Evolutionary conservation across 2,113 vertebrate genomes (phyloP).

Genomic region (Phalacrocorax aristotelis): DNA sequence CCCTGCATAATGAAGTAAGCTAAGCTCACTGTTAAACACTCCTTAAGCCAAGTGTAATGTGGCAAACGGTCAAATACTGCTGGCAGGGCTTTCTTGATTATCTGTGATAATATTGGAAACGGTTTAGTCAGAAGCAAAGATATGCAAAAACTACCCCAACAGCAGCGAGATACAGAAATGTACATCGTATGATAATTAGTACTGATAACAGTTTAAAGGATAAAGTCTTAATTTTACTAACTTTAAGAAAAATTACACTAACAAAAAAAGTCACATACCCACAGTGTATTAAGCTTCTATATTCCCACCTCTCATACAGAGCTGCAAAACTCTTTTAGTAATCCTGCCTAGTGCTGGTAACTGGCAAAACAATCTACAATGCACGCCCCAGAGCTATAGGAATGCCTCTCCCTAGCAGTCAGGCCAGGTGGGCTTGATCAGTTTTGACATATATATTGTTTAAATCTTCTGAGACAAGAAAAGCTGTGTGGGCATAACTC

Average conservation of each 20-base stretch:
- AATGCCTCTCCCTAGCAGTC: neutral
- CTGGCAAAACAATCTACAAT: neutral
- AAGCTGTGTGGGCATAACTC: neutral
- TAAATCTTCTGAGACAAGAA: neutral
- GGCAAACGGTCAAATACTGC: neutral
- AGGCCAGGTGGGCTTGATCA: neutral
- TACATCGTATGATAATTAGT: rapidly evolving
- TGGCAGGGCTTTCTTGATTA: neutral
- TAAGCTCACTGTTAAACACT: neutral
- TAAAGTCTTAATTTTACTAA: neutral
- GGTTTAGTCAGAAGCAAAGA: neutral
- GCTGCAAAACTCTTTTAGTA: neutral
- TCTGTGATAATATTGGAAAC: neutral
- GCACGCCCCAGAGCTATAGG: neutral
- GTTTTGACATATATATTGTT: neutral
- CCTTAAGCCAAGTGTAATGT: neutral
- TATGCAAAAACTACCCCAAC: neutral
- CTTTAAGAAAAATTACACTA: neutral
- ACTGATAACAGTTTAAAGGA: neutral
- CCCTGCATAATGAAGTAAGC: neutral
- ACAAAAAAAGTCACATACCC: neutral
- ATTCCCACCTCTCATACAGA: neutral
- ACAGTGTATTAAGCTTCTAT: neutral
- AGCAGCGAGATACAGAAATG: neutral
- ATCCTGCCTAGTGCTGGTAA: neutral